phyloP scores from a whole-genome alignment of 2,888 invertebrate species.

The Polyploca ridens region DNA sequence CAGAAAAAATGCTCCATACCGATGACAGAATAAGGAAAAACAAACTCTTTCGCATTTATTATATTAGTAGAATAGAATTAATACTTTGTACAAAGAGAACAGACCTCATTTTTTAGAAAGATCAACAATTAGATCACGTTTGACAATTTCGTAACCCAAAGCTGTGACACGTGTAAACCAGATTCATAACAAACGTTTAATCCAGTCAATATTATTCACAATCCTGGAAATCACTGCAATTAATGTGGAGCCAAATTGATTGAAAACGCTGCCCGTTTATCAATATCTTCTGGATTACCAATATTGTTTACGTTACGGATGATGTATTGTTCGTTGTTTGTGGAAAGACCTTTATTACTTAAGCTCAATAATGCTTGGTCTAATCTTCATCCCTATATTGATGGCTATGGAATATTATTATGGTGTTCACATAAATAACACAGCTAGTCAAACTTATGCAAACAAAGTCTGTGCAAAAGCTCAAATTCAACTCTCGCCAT shows the following conservation, averaged over 20 bases:
- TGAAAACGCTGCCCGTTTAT: neutral
- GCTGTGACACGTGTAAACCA: neutral
- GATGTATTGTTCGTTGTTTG: neutral
- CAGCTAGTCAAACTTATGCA: neutral
- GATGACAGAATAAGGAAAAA: too few relatives aligned
- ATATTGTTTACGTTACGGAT: neutral
- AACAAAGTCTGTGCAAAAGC: too few relatives aligned
- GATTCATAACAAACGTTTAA: neutral
- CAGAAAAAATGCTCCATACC: too few relatives aligned
- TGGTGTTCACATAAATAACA: neutral
- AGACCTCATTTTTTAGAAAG: too few relatives aligned
- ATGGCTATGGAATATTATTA: too few relatives aligned
- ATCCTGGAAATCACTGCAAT: constrained; percentile 3
- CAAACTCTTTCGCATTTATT: too few relatives aligned
- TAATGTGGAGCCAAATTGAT: neutral
- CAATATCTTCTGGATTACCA: neutral
- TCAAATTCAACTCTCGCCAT: too few relatives aligned
- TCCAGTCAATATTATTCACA: constrained; percentile 4
- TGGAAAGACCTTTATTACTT: too few relatives aligned
- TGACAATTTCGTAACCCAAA: neutral
- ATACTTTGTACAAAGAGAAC: neutral
- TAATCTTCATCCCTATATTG: too few relatives aligned
- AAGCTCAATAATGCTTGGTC: too few relatives aligned
- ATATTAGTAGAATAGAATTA: too few relatives aligned
- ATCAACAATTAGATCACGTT: neutral